Conservation (phyloP, 2,888 invertebrate species). For the Lithophane leautieri region DNA sequence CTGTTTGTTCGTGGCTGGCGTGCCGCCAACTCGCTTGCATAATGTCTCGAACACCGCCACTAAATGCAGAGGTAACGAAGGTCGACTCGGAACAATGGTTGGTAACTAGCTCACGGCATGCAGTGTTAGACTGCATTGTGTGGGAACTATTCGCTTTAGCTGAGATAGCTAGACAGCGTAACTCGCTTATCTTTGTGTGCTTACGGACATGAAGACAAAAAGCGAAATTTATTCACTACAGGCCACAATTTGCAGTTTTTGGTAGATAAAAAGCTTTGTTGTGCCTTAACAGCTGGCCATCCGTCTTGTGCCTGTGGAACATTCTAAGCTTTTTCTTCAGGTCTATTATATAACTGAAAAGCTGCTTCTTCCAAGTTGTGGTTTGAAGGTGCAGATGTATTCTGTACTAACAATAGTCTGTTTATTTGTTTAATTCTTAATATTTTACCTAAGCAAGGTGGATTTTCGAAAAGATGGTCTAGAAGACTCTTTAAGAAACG, state of each 20-base stretch:
- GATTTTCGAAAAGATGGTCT: not conserved
- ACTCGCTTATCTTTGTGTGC: constrained; percentile 12
- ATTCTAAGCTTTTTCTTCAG: not conserved
- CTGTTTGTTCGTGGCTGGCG: constrained; percentile 80
- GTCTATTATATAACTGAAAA: not conserved
- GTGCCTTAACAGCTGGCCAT: not conserved
- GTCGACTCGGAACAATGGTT: constrained; percentile 19
- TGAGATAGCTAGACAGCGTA: not conserved
- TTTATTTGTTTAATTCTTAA: too few species aligned
- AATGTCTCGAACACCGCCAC: constrained; percentile 57
- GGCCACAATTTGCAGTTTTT: constrained; percentile 7
- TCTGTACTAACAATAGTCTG: not conserved
- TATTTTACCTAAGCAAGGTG: not conserved
- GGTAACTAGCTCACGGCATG: constrained; percentile 3
- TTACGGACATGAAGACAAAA: not conserved
- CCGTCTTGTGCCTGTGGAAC: not conserved
- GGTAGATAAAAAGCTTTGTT: not conserved
- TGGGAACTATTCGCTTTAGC: not conserved
- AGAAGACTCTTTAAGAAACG: too few species aligned
- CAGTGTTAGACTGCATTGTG: constrained; percentile 23
- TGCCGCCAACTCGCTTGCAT: constrained; percentile 72
- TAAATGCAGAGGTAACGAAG: constrained; percentile 36
- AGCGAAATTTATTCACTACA: not conserved
- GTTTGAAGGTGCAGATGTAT: not conserved
- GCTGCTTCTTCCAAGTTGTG: not conserved